These are phyloP conservation scores for Oscheius sp. DNA, from an alignment of 2,888 invertebrate species.

Conservation along the genomic window DNA sequence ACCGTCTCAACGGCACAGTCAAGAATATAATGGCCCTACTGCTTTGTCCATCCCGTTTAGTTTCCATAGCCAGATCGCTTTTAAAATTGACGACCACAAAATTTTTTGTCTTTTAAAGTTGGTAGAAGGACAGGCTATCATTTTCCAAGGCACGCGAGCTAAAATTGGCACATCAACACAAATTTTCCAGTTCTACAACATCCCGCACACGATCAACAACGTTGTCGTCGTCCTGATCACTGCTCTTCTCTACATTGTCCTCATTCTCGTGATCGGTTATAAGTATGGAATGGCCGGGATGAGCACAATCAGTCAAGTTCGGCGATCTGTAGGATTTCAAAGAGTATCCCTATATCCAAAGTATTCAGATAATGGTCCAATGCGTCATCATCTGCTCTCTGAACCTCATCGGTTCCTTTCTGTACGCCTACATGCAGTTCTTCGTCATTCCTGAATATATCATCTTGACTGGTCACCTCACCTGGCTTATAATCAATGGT, in stretches of 20 bases:
- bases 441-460: background rate
- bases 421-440: background rate
- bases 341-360: background rate
- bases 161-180: no score
- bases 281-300: conserved; percentile 5
- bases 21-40: no score
- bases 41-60: no score
- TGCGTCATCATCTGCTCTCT: background rate
- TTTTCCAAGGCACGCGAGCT: no score
- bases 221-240: conserved; percentile 11
- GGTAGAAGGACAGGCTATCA: no score
- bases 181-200: conserved; percentile 20
- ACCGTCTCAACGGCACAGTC: no score
- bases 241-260: conserved; percentile 21
- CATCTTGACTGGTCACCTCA: background rate
- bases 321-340: background rate
- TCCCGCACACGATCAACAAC: conserved; percentile 24
- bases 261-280: background rate
- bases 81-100: no score
- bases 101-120: no score
- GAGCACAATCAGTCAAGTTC: background rate
- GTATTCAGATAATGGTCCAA: background rate
- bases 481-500: background rate
- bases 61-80: no score
- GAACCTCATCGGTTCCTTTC: background rate